Percentiles rank a stretch among this genome's conserved stretches.
These are phyloP conservation scores for Pediacus dermestoides DNA, from an alignment of 2,888 invertebrate genomes.

Conservation along the genomic window DNA sequence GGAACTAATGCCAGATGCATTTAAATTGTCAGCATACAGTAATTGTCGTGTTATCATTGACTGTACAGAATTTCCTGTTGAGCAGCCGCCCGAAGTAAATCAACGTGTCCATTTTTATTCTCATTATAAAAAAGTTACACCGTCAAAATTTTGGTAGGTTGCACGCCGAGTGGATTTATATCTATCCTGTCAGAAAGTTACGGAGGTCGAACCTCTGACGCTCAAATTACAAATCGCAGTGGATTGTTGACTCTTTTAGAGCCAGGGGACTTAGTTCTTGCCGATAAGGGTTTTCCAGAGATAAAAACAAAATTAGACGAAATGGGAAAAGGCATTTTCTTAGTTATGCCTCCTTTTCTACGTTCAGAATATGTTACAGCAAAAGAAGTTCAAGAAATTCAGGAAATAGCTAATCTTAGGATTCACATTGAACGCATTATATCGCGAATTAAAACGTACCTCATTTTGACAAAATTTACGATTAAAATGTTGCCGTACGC, in stretches of 20 bases:
- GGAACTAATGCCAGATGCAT: conserved; percentile 9
- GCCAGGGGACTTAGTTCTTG: conserved; percentile 11
- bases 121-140: conserved; percentile 7
- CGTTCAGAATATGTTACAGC: conserved; percentile 5
- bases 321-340: too few relatives aligned
- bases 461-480: too few relatives aligned
- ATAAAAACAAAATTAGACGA: conserved; percentile 9
- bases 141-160: conserved; percentile 3
- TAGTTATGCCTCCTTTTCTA: conserved; percentile 12
- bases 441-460: too few relatives aligned
- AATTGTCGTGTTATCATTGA: conserved; percentile 12
- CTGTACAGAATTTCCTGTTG: conserved; percentile 12
- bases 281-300: conserved; percentile 8
- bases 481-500: too few relatives aligned
- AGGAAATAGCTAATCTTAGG: too few relatives aligned
- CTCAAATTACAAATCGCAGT: conserved; percentile 6
- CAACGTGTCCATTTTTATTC: conserved; percentile 4
- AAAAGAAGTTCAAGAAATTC: conserved; percentile 11
- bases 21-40: not conserved
- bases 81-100: conserved; percentile 1
- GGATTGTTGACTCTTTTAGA: conserved; percentile 13
- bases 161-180: conserved; percentile 6
- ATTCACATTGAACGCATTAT: too few relatives aligned
- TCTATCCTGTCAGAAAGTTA: conserved; percentile 1
- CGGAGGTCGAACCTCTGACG: too few relatives aligned